Base-by-base conservation (phyloP, 2,797 vertebrate species). In the Lophius americanus region DNA sequence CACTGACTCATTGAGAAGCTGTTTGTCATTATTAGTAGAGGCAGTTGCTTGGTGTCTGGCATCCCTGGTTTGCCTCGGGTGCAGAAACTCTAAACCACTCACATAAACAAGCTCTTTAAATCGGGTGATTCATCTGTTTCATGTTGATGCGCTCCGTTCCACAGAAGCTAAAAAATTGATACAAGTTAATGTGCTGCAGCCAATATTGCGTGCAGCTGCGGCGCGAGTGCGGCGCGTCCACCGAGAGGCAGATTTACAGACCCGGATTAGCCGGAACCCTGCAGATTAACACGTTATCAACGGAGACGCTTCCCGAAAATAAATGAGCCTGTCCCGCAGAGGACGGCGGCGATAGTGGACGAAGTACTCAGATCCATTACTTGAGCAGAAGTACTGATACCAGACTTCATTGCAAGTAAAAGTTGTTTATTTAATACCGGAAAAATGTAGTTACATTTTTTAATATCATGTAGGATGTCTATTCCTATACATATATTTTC, bases 41-140 rank as follows among this genome's bases (percentile, higher is more conserved):
- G 82, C 84, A 74, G 88, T 88, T 88, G 83, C 79, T 82, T 13
- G 81, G 81, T 84, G 80, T 85, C 84, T 89, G 87, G 76, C 75
- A 82, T 90, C 88, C 86, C 82, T 76, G 76, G 81, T 89, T 89
- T 33, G 86, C 89, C 90, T 66, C 70, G 70, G 89, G 90, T 84
- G 89, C 75, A 86, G 90, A 92, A 91, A 92, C 90, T 89, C 80
- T 72, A 82, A 88, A 87, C 79, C 85, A 70, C 86, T 68, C 83
- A 88, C 79, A 90, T 86, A 89, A 90, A 90, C 83, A 90, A 83
- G 50, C 75, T 86, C 80, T 86, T 89, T 83, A 78, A 86, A 68
- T 81, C 6, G 33, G 71, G 75, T 89, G 88, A 91, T 88, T 91
- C 86, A 91, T 88, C 81, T 76, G 81, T 73, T 76, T 69, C 85